Evolutionary conservation across 1,140 invertebrate species (phyloP), one percentile per base, ranked within the genome.

Genomic region (Paraescarpia echinospica): DNA sequence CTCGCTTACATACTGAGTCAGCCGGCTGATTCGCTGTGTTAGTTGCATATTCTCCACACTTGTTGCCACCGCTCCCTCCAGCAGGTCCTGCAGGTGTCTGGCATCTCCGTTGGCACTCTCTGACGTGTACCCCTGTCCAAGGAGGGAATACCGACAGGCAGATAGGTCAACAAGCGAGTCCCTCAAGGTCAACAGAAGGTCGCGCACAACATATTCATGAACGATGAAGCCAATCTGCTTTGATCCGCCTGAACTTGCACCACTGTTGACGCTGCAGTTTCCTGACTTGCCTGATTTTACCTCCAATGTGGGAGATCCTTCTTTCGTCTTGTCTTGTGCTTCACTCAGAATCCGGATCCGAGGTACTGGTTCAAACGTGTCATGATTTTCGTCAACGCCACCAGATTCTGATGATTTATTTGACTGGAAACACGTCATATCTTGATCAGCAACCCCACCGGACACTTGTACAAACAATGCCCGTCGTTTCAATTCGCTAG

Each of bases 171-270:
- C 22, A 31, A 95, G 92, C 59, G 94, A 94, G 27, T 95, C 95
- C 93, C 95, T 95, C 4, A 96, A 89, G 93, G 95, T 92, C 8
- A 94, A 91, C 9, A 96, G 93, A 92, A 96, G 94, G 93, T 96
- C 96, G 89, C 96, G 93, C 1, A 95, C 94, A 1, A 96, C 33
- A 92, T 95, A 96, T 35, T 96, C 95, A 94, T 95, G 96, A 8
- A 93, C 93, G 12, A 96, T 91, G 94, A 96, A 96, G 14, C 95
- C 95, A 90, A 95, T 77, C n/a, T 93, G 94, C 27, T 89, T 89
- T 12, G 92, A 88, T 91, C 94, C 93, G 14, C 92, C 91, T n/a
- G 93, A 35, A 92, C 94, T 94, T 34, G 92, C 92, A 41, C 91
- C 93, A 92, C 94, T 94, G 27, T 94, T 77, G 18, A 93, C 93